phyloP scores from a whole-genome alignment of 2,113 vertebrate species.

The Oryzias javanicus region DNA sequence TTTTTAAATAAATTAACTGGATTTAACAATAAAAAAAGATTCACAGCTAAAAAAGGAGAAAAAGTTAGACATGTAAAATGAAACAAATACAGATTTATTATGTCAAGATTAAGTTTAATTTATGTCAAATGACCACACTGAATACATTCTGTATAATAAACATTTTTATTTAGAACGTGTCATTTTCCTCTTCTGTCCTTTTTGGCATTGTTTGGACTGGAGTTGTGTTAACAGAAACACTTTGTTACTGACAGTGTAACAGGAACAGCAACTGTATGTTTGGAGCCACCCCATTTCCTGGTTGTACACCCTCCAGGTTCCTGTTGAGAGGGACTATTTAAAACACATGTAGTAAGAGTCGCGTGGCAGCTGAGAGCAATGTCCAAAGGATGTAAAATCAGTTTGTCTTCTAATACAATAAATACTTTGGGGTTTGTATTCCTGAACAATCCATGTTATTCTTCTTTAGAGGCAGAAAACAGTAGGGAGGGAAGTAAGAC shows the following conservation, averaged over 20 bases:
- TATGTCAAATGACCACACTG: too few species aligned
- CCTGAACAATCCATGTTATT: constrained; percentile 38
- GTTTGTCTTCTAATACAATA: constrained; percentile 32
- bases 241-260: not conserved
- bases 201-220: not conserved
- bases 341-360: constrained; percentile 9
- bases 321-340: constrained; percentile 8
- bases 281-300: constrained; percentile 23
- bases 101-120: too few species aligned
- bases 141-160: too few species aligned
- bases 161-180: too few species aligned
- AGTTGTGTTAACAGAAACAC: not conserved
- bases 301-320: constrained; percentile 1
- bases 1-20: too few species aligned
- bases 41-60: too few species aligned
- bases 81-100: too few species aligned
- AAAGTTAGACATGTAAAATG: too few species aligned
- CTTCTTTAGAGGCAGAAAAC: constrained; percentile 29
- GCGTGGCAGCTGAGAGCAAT: constrained; percentile 11
- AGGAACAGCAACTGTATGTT: not conserved
- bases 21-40: too few species aligned
- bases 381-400: constrained; percentile 31
- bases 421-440: constrained; percentile 34
- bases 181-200: not conserved
- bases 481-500: constrained; percentile 30